These are phyloP conservation scores for Metalampra italica DNA, from an alignment of 2,888 invertebrate genomes.

Conservation along the genomic window DNA sequence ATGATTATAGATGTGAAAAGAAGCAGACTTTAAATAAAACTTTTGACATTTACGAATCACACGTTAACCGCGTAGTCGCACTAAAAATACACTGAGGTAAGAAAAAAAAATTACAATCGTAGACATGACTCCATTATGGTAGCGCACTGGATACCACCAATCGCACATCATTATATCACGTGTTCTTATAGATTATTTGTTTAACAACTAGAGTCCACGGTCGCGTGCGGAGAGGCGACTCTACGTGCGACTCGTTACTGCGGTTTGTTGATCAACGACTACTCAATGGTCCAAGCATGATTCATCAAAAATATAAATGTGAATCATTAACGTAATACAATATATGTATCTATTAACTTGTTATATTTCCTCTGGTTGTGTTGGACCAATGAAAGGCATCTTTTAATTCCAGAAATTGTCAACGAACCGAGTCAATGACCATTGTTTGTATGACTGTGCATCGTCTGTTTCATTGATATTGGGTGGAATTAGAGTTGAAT, in stretches of 20 bases:
- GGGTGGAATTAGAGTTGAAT: constrained; percentile 15
- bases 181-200: constrained; percentile 71
- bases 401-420: constrained; percentile 48
- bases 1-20: constrained; percentile 34
- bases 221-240: constrained; percentile 30
- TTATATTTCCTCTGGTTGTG: constrained; percentile 16
- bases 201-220: constrained; percentile 49
- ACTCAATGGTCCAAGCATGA: constrained; percentile 61
- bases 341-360: constrained; percentile 47
- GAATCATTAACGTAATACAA: constrained; percentile 43
- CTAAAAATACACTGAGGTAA: constrained; percentile 64
- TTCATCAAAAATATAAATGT: constrained; percentile 65
- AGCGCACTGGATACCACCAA: constrained; percentile 62
- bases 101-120: constrained; percentile 68
- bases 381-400: constrained; percentile 37
- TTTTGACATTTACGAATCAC: constrained; percentile 72
- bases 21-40: constrained; percentile 44
- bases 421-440: constrained; percentile 43
- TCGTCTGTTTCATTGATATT: constrained; percentile 31
- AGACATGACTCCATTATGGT: constrained; percentile 67
- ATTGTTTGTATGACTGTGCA: constrained; percentile 31
- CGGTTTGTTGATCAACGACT: constrained; percentile 60
- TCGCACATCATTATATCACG: constrained; percentile 75
- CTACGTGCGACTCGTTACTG: constrained; percentile 55
- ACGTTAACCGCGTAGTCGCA: constrained; percentile 67